Conservation (phyloP, 2,113 vertebrate genomes). For the Saimiri boliviensis region DNA sequence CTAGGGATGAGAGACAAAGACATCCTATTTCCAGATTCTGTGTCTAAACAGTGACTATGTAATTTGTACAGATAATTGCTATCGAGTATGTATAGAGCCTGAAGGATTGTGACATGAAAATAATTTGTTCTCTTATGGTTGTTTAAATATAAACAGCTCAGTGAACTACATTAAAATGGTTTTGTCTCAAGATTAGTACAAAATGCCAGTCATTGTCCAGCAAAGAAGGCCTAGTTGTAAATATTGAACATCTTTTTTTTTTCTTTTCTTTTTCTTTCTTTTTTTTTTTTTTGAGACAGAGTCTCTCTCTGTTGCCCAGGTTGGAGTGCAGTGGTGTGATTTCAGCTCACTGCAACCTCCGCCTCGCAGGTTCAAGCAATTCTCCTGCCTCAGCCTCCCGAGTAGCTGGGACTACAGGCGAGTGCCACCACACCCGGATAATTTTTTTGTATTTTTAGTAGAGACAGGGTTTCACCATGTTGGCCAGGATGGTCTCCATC, state of each 20-base stretch:
- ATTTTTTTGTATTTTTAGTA: too few relatives aligned
- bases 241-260: background rate
- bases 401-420: too few relatives aligned
- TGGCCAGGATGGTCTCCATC: too few relatives aligned
- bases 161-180: background rate
- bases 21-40: fast-evolving
- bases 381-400: too few relatives aligned
- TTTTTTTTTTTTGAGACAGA: too few relatives aligned
- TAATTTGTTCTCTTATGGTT: background rate
- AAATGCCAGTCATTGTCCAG: background rate
- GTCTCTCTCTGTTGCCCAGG: too few relatives aligned
- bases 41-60: background rate
- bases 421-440: too few relatives aligned
- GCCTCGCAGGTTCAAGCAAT: too few relatives aligned
- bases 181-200: background rate
- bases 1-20: background rate
- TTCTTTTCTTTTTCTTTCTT: too few relatives aligned
- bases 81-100: background rate
- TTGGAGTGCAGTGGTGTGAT: too few relatives aligned
- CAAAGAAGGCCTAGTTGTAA: background rate
- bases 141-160: background rate
- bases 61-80: background rate
- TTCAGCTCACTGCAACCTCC: too few relatives aligned
- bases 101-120: background rate
- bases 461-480: too few relatives aligned